Base-by-base conservation (phyloP, 1,140 invertebrate species). In the Bactericera cockerelli region DNA sequence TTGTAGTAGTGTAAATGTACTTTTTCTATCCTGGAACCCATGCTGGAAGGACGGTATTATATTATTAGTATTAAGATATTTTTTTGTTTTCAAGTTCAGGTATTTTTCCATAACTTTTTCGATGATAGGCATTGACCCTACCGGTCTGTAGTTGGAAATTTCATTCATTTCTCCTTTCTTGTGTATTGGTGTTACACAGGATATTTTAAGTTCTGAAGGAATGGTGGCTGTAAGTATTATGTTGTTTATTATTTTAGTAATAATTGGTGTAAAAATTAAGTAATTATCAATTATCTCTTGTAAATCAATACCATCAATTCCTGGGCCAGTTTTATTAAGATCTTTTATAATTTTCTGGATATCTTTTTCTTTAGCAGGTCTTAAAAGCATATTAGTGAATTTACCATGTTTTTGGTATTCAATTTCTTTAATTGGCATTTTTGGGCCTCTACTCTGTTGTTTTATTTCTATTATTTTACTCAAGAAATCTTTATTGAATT, bases 111-210 rank as follows among this genome's bases (percentile, higher is more conserved):
- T 10, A 6, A 49, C 19, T 49, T 49, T 49, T 49, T 16, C 42
- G 3, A 49, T 8, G 6, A 22, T 8, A 6, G 42, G 42, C n/a
- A 49, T 22, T 8, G n/a, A 19, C 8, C 42, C 42, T 6, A 49
- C 19, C 3, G 42, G 42, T 49, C 42, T 49, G 19, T 49, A 49
- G 19, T 49, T 49, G n/a, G n/a, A 19, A 6, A 49, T 6, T 6
- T n/a, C n/a, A 49, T 49, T 49, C 19, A 10, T 49, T 49, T 19
- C 42, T 49, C 42, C 42, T 49, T 49, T 49, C 19, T 49, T 49
- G 19, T 49, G n/a, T 4, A 49, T 4, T 6, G 42, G 42, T 6
- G 42, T 6, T 8, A 49, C 22, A n/a, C n/a, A 49, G 19, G 42
- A 49, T 4, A 49, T 49, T 49, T 49, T 49, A 6, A 49, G 19